Evolutionary conservation across 2,888 invertebrate species (phyloP).

Genomic region (Oligia fasciuncula): DNA sequence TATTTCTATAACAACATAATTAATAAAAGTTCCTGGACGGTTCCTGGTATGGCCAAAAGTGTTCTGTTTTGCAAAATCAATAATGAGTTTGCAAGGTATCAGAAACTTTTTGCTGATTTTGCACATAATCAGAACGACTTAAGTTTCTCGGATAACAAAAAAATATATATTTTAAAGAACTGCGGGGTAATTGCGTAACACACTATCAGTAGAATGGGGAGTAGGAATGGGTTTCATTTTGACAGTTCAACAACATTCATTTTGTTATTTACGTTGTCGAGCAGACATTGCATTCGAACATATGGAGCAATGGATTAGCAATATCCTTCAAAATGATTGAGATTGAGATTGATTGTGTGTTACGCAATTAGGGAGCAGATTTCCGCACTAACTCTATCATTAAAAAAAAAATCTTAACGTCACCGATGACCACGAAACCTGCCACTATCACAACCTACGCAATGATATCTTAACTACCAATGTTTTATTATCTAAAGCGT

Average conservation of each 20-base stretch:
- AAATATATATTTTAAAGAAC: neutral
- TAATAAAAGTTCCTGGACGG: neutral
- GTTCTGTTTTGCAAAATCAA: too few relatives aligned
- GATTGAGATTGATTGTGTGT: too few relatives aligned
- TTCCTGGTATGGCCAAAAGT: neutral
- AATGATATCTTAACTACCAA: constrained; percentile 48
- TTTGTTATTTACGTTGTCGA: too few relatives aligned
- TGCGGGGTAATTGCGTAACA: too few relatives aligned
- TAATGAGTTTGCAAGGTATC: neutral
- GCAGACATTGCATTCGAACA: too few relatives aligned
- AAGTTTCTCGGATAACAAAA: neutral
- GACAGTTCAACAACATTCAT: too few relatives aligned
- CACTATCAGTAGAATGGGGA: too few relatives aligned
- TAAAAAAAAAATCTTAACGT: neutral
- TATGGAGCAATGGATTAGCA: too few relatives aligned
- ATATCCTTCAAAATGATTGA: too few relatives aligned
- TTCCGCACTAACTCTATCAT: neutral
- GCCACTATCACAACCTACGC: neutral
- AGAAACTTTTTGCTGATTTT: neutral
- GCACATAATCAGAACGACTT: neutral
- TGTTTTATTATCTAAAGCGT: constrained; percentile 36
- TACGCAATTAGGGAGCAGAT: too few relatives aligned
- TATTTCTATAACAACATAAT: neutral
- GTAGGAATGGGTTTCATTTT: too few relatives aligned
- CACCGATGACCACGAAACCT: neutral